Percentiles rank a stretch among this genome's conserved stretches.
phyloP scores from a whole-genome alignment of 2,797 vertebrate genomes.

The Notolepis coatsorum region DNA sequence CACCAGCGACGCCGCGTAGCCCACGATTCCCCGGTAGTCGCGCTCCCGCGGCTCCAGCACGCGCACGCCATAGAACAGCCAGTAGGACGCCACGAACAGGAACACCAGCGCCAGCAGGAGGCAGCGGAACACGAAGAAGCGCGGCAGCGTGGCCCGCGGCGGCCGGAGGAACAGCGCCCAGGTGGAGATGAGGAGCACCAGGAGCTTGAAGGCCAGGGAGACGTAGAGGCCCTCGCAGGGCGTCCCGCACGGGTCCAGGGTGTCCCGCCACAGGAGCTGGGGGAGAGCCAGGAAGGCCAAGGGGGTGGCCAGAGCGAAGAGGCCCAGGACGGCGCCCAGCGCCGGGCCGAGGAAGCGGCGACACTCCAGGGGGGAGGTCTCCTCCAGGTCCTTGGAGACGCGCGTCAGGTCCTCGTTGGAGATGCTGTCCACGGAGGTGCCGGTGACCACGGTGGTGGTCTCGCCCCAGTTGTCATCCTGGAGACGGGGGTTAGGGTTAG shows the following conservation, averaged over 20 bases:
- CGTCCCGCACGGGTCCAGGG: conserved; percentile 89
- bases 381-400: conserved; percentile 96
- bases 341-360: conserved; percentile 87
- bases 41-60: conserved; percentile 89
- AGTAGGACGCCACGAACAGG: conserved; percentile 93
- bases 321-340: conserved; percentile 84
- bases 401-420: conserved; percentile 95
- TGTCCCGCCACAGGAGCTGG: conserved; percentile 91
- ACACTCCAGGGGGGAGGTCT: conserved; percentile 92
- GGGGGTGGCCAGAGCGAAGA: conserved; percentile 92
- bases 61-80: conserved; percentile 95
- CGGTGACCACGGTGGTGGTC: conserved; percentile 95
- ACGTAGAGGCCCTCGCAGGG: conserved; percentile 96
- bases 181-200: conserved; percentile 92
- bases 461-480: conserved; percentile 99
- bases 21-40: conserved; percentile 95
- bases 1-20: conserved; percentile 95
- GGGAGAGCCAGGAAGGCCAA: conserved; percentile 94
- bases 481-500: background rate
- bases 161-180: conserved; percentile 96
- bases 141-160: conserved; percentile 88
- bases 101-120: conserved; percentile 92
- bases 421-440: conserved; percentile 96
- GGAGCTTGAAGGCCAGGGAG: conserved; percentile 96
- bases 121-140: conserved; percentile 89